A percentile compares a stretch with the other conserved stretches of the same genome.
These are phyloP conservation scores for Tolypeutes matacus DNA, from an alignment of 2,797 vertebrate species.

Conservation along the genomic window DNA sequence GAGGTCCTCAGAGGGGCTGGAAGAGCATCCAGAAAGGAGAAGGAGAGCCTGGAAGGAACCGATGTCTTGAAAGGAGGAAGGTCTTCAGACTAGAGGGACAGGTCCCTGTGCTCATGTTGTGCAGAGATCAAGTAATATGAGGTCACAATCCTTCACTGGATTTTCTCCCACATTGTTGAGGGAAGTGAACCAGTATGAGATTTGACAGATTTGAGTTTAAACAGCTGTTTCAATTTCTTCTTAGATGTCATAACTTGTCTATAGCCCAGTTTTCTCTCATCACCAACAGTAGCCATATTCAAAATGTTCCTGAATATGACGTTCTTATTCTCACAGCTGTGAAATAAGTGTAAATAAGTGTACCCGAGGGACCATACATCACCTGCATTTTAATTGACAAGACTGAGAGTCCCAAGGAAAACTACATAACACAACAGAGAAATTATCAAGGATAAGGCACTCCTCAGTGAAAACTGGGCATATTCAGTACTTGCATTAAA, in stretches of 20 bases:
- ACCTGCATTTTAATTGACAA: not conserved
- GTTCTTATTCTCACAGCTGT: conserved; percentile 17
- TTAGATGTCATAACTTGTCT: not conserved
- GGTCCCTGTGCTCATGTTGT: too few relatives aligned
- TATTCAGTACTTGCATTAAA: not conserved
- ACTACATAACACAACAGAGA: not conserved
- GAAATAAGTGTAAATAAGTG: not conserved
- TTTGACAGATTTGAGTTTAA: not conserved
- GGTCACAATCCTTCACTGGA: not conserved
- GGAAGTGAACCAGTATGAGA: not conserved
- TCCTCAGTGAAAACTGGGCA: not conserved
- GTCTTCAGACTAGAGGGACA: not conserved
- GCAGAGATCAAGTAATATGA: not conserved
- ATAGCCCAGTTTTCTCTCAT: not conserved
- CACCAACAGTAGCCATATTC: not conserved
- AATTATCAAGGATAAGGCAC: not conserved
- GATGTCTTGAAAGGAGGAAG: not conserved
- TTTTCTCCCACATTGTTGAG: not conserved
- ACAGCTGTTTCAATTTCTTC: not conserved
- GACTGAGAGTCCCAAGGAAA: not conserved
- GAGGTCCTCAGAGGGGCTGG: fast-evolving
- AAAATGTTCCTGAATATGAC: not conserved
- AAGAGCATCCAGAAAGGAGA: not conserved
- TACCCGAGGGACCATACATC: not conserved
- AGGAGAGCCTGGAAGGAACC: not conserved